These are phyloP conservation scores for Mesocricetus auratus DNA, from an alignment of 2,113 vertebrate genomes.

Conservation along the genomic window DNA sequence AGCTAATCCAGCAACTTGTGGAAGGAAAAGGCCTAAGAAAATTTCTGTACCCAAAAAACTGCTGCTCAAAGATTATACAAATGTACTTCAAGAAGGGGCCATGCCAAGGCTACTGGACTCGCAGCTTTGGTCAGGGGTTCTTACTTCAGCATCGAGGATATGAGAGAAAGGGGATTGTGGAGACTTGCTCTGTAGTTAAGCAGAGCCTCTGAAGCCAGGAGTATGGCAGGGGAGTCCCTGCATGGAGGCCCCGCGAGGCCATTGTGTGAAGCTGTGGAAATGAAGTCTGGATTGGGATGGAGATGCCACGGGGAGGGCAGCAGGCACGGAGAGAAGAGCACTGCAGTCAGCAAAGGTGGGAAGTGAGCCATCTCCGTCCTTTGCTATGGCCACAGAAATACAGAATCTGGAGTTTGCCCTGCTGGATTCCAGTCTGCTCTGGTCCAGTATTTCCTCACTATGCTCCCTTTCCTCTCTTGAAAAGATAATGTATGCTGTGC, in stretches of 20 bases:
- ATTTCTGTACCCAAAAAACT: neutral
- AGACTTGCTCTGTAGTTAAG: neutral
- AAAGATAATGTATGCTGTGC: neutral
- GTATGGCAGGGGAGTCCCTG: neutral
- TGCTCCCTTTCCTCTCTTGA: neutral
- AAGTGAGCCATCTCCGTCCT: neutral
- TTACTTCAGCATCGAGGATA: neutral
- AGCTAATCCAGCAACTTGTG: neutral
- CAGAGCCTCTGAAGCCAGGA: neutral
- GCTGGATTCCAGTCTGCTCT: neutral
- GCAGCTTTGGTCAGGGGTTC: neutral
- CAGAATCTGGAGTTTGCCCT: neutral
- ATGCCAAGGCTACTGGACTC: neutral
- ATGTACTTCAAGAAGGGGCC: neutral
- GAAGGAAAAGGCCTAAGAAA: neutral
- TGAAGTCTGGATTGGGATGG: neutral
- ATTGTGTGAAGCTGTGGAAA: neutral
- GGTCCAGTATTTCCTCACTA: neutral
- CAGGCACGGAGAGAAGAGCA: neutral
- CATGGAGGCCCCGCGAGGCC: neutral
- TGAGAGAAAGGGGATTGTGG: neutral
- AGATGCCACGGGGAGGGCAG: neutral
- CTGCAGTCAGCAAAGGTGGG: neutral
- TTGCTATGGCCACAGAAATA: neutral
- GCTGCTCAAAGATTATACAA: neutral